Conservation (phyloP, 2,888 invertebrate species). For the Eristalinus sepulchralis region DNA sequence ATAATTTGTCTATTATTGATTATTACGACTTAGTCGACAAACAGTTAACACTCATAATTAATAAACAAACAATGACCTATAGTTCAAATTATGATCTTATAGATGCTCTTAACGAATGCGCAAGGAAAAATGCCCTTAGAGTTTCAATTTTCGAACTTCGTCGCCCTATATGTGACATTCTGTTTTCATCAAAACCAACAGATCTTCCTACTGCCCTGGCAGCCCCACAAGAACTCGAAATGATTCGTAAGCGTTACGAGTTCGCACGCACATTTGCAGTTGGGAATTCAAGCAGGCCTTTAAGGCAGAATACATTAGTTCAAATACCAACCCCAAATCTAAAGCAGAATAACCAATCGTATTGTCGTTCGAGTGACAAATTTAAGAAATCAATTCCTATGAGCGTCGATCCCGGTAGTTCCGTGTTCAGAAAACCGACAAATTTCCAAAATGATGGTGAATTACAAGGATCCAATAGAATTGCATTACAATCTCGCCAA, state of each 20-base stretch:
- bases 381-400: conserved; percentile 1
- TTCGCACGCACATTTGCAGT: conserved; percentile 3
- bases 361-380: conserved; percentile 8
- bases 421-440: neutral
- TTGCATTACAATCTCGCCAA: conserved; percentile 2
- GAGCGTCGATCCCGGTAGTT: conserved; percentile 3
- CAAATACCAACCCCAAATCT: neutral
- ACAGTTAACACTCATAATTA: conserved; percentile 50
- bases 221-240: conserved; percentile 28
- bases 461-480: conserved; percentile 1
- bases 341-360: neutral
- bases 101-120: conserved; percentile 38
- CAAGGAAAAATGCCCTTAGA: conserved; percentile 55
- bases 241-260: neutral
- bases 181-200: conserved; percentile 48
- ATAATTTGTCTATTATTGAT: conserved; percentile 50
- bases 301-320: neutral
- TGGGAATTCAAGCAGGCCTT: neutral
- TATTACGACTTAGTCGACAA: conserved; percentile 60
- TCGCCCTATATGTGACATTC: conserved; percentile 46
- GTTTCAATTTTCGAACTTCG: conserved; percentile 54
- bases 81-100: conserved; percentile 40
- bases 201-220: conserved; percentile 58
- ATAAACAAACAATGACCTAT: conserved; percentile 61
- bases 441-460: neutral